Base-by-base conservation (phyloP, 2,113 vertebrate species). In the Perognathus longimembris region DNA sequence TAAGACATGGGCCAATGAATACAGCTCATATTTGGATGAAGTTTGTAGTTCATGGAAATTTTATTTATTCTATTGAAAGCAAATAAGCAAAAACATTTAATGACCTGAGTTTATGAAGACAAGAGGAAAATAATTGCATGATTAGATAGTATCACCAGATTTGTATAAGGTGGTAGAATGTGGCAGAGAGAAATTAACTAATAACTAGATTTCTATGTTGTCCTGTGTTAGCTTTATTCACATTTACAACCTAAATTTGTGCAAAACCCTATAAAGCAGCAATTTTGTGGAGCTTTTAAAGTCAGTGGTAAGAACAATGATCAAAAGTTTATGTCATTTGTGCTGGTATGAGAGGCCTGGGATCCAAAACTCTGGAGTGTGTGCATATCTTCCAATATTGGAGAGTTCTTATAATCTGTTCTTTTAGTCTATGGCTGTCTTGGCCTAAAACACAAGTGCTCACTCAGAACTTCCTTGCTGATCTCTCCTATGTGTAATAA, bases 171-270 rank as follows among this genome's bases (percentile, higher is more conserved):
- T 3, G 12, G 0, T 59, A 30, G 32, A 67, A 7, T 59, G 11
- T 7, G 61, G 5, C 59, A 59, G 67, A 80, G 30, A 75, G 24
- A 84, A 78, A 64, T 34, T 11, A 94, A 21, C 42, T 69, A 18
- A 20, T n/a, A 36, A 42, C 26, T 69, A 45, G 26, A 78, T 95
- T 85, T 89, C 64, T 67, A 1, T 91, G 81, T 91, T 91, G 12
- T 42, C 28, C 36, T 10, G 10, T 45, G 1, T 75, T 87, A 34
- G 9, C 11, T 79, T 76, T 85, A 70, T 4, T 59, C 34, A 70
- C 17, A 40, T 61, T 77, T 89, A 85, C 17, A 90, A 30, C 24
- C 32, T 80, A 75, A 85, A 77, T 91, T 17, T 74, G 6, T 61
- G 42, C 15, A 89, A 32, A 89, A 66, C 17, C 17, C n/a, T 82